Evolutionary conservation across 2,888 invertebrate species (phyloP).

Genomic region (Caenorhabditis sp.): DNA sequence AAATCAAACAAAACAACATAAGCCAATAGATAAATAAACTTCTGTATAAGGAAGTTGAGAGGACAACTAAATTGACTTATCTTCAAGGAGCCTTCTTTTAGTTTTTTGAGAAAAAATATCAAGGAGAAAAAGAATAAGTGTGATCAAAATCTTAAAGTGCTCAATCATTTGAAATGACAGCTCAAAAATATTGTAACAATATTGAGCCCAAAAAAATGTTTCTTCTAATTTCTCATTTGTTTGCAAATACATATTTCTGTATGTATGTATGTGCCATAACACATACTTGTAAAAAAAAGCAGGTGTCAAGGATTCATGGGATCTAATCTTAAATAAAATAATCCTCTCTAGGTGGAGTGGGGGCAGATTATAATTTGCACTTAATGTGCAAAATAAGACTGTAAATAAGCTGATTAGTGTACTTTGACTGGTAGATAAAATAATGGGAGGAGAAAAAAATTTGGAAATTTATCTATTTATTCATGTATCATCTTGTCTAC

Average conservation of each 20-base stretch:
- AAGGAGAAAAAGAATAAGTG: slow-evolving; percentile 10
- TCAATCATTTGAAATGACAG: slow-evolving; percentile 47
- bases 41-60: slow-evolving; percentile 5
- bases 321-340: not conserved
- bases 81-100: not conserved
- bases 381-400: not conserved
- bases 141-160: slow-evolving; percentile 44
- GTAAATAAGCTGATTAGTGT: slow-evolving; percentile 6
- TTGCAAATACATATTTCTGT: not conserved
- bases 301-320: slow-evolving; percentile 18
- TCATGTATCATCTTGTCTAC: not conserved
- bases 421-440: slow-evolving; percentile 1
- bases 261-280: not conserved
- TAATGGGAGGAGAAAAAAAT: not conserved
- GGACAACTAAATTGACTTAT: not conserved
- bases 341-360: not conserved
- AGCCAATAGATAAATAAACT: slow-evolving; percentile 39
- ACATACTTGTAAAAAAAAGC: slow-evolving; percentile 27
- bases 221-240: slow-evolving; percentile 3
- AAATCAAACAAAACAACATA: slow-evolving; percentile 43
- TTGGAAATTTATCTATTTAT: slow-evolving; percentile 6
- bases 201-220: slow-evolving; percentile 10
- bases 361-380: not conserved
- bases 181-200: slow-evolving; percentile 42
- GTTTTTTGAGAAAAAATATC: not conserved